Percentiles rank a stretch among this genome's conserved stretches.
Conservation (phyloP, 2,888 invertebrate genomes). For the Ariolimax columbianus region DNA sequence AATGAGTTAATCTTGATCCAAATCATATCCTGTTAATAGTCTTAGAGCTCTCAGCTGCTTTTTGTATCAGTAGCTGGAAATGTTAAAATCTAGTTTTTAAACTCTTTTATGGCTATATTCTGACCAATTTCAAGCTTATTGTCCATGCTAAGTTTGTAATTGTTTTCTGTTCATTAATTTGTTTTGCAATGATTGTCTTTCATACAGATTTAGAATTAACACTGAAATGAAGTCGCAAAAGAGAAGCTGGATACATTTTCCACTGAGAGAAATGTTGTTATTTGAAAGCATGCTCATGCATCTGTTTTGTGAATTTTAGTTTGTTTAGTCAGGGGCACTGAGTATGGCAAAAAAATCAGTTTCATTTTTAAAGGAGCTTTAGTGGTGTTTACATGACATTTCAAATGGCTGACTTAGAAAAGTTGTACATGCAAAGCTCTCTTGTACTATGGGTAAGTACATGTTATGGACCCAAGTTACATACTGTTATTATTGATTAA, state of each 20-base stretch:
- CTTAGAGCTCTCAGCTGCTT: too few species aligned
- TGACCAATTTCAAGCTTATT: too few species aligned
- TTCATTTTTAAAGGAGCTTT: neutral
- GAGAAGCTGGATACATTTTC: neutral
- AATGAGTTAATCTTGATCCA: too few species aligned
- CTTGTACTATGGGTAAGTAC: constrained; percentile 73
- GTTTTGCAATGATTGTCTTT: neutral
- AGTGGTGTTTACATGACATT: neutral
- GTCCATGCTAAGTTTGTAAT: too few species aligned
- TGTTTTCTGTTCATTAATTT: neutral
- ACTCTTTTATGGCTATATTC: too few species aligned
- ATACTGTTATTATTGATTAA: neutral
- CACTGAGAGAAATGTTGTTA: neutral
- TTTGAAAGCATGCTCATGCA: neutral
- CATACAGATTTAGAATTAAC: neutral
- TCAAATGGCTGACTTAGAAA: constrained; percentile 61
- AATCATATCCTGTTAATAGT: too few species aligned
- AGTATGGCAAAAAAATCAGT: neutral
- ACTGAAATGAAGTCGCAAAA: neutral
- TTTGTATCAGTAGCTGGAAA: too few species aligned
- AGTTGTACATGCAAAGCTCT: constrained; percentile 69
- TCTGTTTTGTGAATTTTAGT: neutral
- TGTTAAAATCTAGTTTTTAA: too few species aligned
- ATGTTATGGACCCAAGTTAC: too few species aligned
- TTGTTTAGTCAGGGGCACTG: neutral